Evolutionary conservation across 2,113 vertebrate species (phyloP).

Genomic region (Ahaetulla prasina): DNA sequence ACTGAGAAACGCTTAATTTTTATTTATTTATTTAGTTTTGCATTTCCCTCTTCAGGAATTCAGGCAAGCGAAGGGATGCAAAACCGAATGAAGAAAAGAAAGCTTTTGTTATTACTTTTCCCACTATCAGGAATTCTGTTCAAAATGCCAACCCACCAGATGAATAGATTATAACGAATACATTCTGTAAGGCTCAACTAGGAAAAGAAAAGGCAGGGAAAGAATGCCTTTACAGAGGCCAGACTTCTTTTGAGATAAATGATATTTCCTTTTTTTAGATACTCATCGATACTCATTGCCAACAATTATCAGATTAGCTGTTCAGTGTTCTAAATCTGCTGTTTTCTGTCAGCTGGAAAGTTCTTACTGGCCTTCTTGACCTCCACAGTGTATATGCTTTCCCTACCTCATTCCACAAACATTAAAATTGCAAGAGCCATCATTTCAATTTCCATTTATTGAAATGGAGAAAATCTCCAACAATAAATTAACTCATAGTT

Average conservation of each 20-base stretch:
- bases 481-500: background rate
- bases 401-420: background rate
- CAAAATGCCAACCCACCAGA: background rate
- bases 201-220: background rate
- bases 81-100: conserved; percentile 2
- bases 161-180: background rate
- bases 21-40: conserved; percentile 10
- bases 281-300: background rate
- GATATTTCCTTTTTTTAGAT: background rate
- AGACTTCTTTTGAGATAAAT: background rate
- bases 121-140: conserved; percentile 6
- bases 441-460: background rate
- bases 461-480: background rate
- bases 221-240: background rate
- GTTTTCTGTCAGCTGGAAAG: background rate
- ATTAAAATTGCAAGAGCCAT: background rate
- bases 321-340: background rate
- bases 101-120: background rate
- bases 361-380: background rate
- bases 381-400: background rate
- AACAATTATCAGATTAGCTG: background rate
- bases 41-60: conserved; percentile 26
- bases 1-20: conserved; percentile 20
- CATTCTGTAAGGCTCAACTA: background rate
- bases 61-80: conserved; percentile 6